These are phyloP conservation scores for Nematostella vectensis DNA, from an alignment of 92 coral and sea anemone genomes.

Conservation along the genomic window DNA sequence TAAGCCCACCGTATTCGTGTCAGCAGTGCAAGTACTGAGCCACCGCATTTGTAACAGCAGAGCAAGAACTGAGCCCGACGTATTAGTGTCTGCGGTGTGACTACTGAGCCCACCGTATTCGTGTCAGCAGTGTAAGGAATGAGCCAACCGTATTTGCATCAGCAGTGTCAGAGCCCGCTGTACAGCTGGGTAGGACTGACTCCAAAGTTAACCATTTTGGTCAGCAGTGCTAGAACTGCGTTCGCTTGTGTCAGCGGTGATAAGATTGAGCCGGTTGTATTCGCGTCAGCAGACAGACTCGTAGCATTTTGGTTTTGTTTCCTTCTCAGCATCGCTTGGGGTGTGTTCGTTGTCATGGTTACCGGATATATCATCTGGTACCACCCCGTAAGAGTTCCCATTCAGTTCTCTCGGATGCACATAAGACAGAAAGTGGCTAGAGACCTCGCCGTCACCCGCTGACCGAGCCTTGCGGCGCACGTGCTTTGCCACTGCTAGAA, in stretches of 20 bases:
- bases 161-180: no score
- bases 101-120: no score
- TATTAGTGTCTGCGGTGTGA: no score
- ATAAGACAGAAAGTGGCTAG: not conserved
- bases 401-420: not conserved
- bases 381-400: not conserved
- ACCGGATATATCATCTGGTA: not conserved
- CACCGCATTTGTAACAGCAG: no score
- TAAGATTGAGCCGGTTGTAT: not conserved
- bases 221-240: no score
- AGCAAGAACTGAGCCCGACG: no score
- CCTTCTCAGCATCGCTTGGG: not conserved
- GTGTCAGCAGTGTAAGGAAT: no score
- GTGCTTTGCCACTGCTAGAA: not conserved
- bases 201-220: no score
- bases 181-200: no score
- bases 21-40: no score
- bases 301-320: not conserved
- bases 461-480: not conserved
- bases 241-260: not conserved
- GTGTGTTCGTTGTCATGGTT: not conserved
- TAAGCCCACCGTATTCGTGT: no score
- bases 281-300: constrained; percentile 4
- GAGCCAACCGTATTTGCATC: no score
- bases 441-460: not conserved